Base-by-base conservation (phyloP, 2,888 invertebrate species). In the Drosophila phalerata region DNA sequence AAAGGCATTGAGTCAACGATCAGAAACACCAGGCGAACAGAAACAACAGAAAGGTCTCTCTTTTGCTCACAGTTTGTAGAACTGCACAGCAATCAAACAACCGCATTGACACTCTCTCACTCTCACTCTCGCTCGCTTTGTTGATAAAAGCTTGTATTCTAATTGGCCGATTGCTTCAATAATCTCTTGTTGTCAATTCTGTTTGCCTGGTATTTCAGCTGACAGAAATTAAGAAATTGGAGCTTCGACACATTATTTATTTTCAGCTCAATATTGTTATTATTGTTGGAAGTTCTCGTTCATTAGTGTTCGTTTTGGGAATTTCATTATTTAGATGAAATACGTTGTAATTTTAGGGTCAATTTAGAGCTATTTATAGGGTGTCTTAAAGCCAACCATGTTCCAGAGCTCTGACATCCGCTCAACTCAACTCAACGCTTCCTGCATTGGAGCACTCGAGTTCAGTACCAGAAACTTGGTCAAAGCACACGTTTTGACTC, bases 401-500 rank as follows among this genome's bases (percentile, higher is more conserved):
- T 5, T 15, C 45, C 2, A 32, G 6, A 13, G 13, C 28, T 38
- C 2, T 10, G 3, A 4, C 11, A 25, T 4, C 42, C 42, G 19
- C 22, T 42, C 4, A 15, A 34, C 49, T 55, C 43, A 17, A 1
- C 8, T 10, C 0, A 28, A 15, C 38, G 53, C 69, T 87, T 83
- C 85, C 82, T 76, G 58, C 28, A 69, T 76, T 68, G 53, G 22
- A 66, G 51, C 58, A 49, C 55, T 63, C 17, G 38, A 52, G 25
- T 3, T 11, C n/a, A 8, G 11, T n/a, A 48, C 43, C 11, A 30
- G 1, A 9, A 51, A 58, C 28, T 66, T 55, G 56, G 10, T 28
- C 40, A 58, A 63, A 79, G 62, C 63, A 75, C 88, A 88, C 88
- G 88, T 88, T 83, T 83, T 32, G 53, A 79, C 85, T 83, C 74